These are phyloP conservation scores for Mesodorylaimus sp. DNA, from an alignment of 2,888 invertebrate species.

Conservation along the genomic window DNA sequence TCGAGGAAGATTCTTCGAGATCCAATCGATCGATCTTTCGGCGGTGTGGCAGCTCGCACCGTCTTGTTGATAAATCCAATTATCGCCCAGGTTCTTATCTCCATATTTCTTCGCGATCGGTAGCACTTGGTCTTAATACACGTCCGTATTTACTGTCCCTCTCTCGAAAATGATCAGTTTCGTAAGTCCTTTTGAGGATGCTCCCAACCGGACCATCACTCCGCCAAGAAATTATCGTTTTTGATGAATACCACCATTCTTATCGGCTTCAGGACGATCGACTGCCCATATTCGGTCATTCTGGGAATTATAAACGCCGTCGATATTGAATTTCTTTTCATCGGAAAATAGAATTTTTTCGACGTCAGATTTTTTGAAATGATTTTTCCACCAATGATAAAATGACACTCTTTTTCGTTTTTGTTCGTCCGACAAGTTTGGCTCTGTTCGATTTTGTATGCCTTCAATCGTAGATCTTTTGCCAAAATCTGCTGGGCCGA, in stretches of 20 bases:
- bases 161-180: not conserved
- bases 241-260: not conserved
- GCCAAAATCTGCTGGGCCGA: too few species aligned
- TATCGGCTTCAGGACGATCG: not conserved
- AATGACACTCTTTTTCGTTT: not conserved
- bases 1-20: not conserved
- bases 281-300: conserved; percentile 1
- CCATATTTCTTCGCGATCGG: not conserved
- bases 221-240: not conserved
- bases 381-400: not conserved
- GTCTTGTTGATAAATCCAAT: not conserved
- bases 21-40: not conserved
- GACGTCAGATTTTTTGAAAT: not conserved
- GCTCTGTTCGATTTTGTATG: too few species aligned
- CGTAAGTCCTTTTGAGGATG: not conserved
- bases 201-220: not conserved
- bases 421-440: not conserved
- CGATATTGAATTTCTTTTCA: not conserved
- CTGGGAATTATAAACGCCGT: not conserved
- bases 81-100: not conserved
- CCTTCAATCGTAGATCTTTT: too few species aligned
- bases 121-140: not conserved
- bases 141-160: not conserved
- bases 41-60: not conserved
- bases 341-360: not conserved